Conservation (phyloP, 1,140 invertebrate species). For the Zaprionus nigranus region DNA sequence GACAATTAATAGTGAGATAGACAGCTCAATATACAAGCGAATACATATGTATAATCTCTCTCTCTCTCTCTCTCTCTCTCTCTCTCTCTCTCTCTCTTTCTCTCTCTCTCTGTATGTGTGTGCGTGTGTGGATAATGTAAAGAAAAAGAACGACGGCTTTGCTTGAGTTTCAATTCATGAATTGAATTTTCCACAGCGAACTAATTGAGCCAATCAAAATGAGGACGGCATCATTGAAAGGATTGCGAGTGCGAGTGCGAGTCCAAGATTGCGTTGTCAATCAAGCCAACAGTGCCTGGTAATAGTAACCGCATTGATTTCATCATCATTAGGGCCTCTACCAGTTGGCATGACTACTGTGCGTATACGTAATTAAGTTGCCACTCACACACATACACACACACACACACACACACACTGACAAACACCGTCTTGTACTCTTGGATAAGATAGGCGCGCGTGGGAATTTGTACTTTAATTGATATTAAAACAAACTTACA, state of each 20-base stretch:
- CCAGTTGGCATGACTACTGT: constrained; percentile 35
- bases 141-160: background rate
- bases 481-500: constrained; percentile 24
- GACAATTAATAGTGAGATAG: constrained; percentile 52
- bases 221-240: constrained; percentile 7
- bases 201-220: constrained; percentile 43
- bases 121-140: background rate
- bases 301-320: constrained; percentile 53
- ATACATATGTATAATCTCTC: background rate
- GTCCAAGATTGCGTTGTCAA: background rate
- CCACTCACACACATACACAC: background rate
- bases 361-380: constrained; percentile 61
- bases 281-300: constrained; percentile 8
- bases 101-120: background rate
- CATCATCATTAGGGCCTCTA: constrained; percentile 46
- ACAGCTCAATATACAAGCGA: background rate
- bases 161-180: constrained; percentile 3
- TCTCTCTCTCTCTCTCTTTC: too few species aligned
- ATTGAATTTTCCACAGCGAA: constrained; percentile 16
- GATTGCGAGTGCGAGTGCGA: background rate
- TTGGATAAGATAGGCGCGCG: constrained; percentile 54
- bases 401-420: background rate
- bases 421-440: background rate
- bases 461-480: constrained; percentile 35
- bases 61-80: too few species aligned